Evolutionary conservation across 2,797 vertebrate genomes (phyloP).

Genomic region (Sarcophilus harrisii): DNA sequence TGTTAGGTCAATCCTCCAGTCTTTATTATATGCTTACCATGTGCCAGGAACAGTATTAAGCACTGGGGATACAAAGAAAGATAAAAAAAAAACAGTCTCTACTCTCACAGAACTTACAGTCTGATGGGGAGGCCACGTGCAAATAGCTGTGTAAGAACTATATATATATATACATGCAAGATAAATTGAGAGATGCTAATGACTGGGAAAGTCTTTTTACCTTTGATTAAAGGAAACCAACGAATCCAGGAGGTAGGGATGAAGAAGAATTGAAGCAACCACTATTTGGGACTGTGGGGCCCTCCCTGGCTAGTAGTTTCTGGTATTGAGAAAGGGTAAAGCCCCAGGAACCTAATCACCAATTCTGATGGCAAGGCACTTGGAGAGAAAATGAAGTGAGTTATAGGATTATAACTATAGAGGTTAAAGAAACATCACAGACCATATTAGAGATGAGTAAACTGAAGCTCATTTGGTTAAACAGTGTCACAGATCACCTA

Average conservation of each 20-base stretch:
- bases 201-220: background rate
- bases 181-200: background rate
- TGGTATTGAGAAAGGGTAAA: background rate
- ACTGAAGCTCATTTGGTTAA: background rate
- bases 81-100: background rate
- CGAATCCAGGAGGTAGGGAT: background rate
- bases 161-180: background rate
- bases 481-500: background rate
- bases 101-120: background rate
- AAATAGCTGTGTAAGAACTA: background rate
- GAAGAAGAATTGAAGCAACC: background rate
- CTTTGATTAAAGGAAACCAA: background rate
- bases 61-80: background rate
- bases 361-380: background rate
- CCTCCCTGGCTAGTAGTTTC: background rate
- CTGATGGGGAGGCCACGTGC: background rate
- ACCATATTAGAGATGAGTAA: too few species aligned
- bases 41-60: background rate
- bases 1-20: background rate
- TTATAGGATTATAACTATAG: too few species aligned
- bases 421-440: too few species aligned
- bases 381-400: background rate
- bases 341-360: background rate
- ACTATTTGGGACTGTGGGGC: background rate
- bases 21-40: background rate